Evolutionary conservation across 2,113 vertebrate species (phyloP).

Genomic region (Tyto alba): DNA sequence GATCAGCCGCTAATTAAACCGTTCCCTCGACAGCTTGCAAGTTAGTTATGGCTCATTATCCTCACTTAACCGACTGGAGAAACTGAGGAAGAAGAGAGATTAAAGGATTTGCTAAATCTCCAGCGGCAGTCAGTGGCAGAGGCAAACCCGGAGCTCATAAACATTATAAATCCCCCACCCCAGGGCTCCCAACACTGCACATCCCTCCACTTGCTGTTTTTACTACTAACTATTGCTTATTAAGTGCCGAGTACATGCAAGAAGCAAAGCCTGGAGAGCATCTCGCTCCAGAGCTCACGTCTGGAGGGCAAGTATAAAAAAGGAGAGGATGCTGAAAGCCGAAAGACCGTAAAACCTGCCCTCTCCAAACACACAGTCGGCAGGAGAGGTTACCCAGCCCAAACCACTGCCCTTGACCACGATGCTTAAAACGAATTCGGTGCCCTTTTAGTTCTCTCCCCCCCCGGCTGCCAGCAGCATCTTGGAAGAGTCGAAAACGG

Average conservation of each 20-base stretch:
- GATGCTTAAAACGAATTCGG: not conserved
- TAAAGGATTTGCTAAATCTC: constrained; percentile 61
- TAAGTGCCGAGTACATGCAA: not conserved
- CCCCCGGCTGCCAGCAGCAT: not conserved
- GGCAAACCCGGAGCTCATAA: constrained; percentile 15
- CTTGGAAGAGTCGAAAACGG: not conserved
- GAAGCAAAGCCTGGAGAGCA: not conserved
- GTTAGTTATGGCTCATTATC: constrained; percentile 65
- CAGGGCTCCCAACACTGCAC: not conserved
- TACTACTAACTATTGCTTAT: not conserved
- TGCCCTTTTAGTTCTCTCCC: not conserved
- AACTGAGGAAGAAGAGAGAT: constrained; percentile 64
- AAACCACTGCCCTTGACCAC: not conserved
- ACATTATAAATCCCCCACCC: constrained; percentile 34
- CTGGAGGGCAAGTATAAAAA: not conserved
- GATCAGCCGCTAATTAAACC: constrained; percentile 55
- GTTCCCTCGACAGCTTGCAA: constrained; percentile 46
- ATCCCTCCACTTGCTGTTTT: not conserved
- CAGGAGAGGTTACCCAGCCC: not conserved
- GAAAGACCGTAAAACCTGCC: not conserved
- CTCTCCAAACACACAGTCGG: not conserved
- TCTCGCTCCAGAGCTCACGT: not conserved
- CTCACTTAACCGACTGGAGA: constrained; percentile 58
- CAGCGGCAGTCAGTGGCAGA: constrained; percentile 18
- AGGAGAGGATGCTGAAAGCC: not conserved